Evolutionary conservation across 2,113 vertebrate genomes (phyloP).

Genomic region (Lepidothrix coronata): DNA sequence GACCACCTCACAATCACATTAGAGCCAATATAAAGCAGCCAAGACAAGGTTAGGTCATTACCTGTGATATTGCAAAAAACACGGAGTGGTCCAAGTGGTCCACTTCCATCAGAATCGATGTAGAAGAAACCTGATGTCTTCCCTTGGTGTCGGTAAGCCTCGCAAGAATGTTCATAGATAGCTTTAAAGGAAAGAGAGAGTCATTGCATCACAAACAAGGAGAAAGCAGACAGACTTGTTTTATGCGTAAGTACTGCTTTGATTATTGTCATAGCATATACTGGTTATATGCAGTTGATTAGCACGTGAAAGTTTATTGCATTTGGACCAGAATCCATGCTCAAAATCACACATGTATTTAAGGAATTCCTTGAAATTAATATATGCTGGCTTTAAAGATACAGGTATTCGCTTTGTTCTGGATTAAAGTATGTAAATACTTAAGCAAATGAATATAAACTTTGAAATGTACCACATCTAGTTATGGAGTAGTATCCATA

Average conservation of each 20-base stretch:
- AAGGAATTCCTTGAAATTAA: background rate
- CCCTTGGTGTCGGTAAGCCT: conserved; percentile 90
- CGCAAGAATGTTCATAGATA: conserved; percentile 90
- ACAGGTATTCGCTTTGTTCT: background rate
- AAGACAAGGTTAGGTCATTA: conserved; percentile 55
- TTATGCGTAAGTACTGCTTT: background rate
- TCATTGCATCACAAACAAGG: background rate
- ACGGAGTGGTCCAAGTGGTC: conserved; percentile 83
- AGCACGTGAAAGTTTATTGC: background rate
- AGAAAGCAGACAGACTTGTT: background rate
- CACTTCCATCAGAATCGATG: conserved; percentile 93
- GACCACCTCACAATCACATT: background rate
- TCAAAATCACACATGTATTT: background rate
- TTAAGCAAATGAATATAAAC: background rate
- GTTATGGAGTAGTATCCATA: background rate
- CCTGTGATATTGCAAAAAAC: conserved; percentile 97
- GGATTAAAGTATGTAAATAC: background rate
- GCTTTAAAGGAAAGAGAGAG: conserved; percentile 73
- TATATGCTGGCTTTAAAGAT: background rate
- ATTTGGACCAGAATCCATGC: background rate
- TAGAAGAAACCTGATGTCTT: conserved; percentile 89
- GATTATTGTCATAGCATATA: background rate
- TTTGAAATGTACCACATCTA: background rate
- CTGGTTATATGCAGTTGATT: background rate
- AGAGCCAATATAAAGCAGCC: background rate